phyloP scores from a whole-genome alignment of 2,888 invertebrate genomes.

The Deilephila porcellus region DNA sequence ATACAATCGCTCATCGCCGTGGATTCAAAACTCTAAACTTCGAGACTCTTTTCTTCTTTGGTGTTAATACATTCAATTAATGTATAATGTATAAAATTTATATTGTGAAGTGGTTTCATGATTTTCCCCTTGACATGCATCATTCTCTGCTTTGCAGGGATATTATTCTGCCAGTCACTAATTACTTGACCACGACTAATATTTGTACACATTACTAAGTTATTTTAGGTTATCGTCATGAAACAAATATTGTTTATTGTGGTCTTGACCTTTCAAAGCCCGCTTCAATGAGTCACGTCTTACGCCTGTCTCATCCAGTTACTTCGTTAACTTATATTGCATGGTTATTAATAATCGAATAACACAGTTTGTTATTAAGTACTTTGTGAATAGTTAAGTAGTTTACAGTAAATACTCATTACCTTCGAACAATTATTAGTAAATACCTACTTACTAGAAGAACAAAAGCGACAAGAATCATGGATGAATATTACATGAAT shows the following conservation, averaged over 20 bases:
- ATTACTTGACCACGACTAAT: not conserved
- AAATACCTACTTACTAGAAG: not conserved
- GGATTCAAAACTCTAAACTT: too few species aligned
- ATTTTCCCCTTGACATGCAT: not conserved
- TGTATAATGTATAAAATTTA: too few species aligned
- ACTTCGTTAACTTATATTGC: not conserved
- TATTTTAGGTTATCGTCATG: not conserved
- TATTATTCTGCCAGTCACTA: too few species aligned
- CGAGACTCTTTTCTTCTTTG: too few species aligned
- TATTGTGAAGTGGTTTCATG: too few species aligned
- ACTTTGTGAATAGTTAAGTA: not conserved
- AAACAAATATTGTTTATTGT: not conserved
- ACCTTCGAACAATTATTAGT: not conserved
- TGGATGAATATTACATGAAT: too few species aligned
- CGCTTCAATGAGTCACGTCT: not conserved
- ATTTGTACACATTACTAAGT: not conserved
- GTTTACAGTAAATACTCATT: constrained; percentile 1
- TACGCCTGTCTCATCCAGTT: not conserved
- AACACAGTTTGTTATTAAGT: not conserved
- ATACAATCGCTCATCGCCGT: too few species aligned
- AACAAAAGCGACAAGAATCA: not conserved
- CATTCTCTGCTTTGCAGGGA: too few species aligned
- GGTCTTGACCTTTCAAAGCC: not conserved
- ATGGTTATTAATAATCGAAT: constrained; percentile 3
- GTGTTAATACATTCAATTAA: too few species aligned